Percentiles rank a stretch among this genome's conserved stretches.
phyloP scores from a whole-genome alignment of 2,113 vertebrate species.

The Mirounga angustirostris region DNA sequence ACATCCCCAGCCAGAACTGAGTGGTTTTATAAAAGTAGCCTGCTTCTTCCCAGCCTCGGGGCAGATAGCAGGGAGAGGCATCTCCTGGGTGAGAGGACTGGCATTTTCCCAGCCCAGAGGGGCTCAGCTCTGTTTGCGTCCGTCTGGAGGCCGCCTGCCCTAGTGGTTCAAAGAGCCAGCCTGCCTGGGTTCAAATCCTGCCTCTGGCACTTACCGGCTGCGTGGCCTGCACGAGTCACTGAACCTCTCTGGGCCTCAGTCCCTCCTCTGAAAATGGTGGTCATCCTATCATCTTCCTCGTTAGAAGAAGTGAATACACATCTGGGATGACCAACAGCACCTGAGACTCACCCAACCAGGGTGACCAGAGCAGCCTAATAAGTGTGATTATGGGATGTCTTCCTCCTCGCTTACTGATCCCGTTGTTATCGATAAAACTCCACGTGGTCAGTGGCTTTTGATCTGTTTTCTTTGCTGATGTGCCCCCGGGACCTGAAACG shows the following conservation, averaged over 20 bases:
- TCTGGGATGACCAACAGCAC: too few relatives aligned
- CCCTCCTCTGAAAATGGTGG: not conserved
- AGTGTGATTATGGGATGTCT: not conserved
- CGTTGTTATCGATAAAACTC: not conserved
- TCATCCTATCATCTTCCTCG: not conserved
- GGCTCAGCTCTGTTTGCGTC: not conserved
- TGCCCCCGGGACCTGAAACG: not conserved
- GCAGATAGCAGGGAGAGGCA: not conserved
- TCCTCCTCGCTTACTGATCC: not conserved
- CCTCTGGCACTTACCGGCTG: not conserved
- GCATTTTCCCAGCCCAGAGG: too few relatives aligned
- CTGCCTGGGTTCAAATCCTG: not conserved
- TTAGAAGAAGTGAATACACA: not conserved
- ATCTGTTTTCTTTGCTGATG: not conserved
- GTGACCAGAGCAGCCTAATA: rapidly evolving
- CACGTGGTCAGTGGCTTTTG: rapidly evolving
- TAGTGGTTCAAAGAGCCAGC: not conserved
- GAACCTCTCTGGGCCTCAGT: not conserved
- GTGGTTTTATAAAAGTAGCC: not conserved
- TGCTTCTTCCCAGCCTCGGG: not conserved
- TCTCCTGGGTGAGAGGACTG: not conserved
- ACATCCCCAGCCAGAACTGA: not conserved
- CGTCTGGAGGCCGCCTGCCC: too few relatives aligned
- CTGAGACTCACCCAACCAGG: rapidly evolving
- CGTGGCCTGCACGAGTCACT: not conserved